Evolutionary conservation across 1,140 invertebrate genomes (phyloP).

Genomic region (Drosophila lacteicornis): DNA sequence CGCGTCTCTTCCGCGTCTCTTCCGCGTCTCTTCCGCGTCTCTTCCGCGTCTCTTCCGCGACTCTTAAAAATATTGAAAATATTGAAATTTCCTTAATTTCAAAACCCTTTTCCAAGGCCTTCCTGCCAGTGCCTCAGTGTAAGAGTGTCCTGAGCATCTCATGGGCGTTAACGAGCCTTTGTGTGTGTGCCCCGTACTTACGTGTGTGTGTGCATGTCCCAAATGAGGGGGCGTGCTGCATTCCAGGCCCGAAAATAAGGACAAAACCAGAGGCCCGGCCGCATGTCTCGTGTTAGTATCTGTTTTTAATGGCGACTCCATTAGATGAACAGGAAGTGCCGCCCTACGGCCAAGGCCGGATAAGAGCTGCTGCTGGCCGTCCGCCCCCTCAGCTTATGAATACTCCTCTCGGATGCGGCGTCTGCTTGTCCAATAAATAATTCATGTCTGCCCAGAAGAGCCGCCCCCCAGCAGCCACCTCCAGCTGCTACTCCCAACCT

Average conservation of each 20-base stretch:
- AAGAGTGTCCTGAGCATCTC: conserved; percentile 30
- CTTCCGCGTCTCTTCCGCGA: too few relatives aligned
- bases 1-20: too few relatives aligned
- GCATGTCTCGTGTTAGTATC: conserved; percentile 55
- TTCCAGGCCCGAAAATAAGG: conserved; percentile 38
- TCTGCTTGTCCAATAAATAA: conserved; percentile 74
- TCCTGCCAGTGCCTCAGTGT: background rate
- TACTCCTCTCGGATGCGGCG: conserved; percentile 51
- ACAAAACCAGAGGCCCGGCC: conserved; percentile 23
- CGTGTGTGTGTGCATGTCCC: conserved; percentile 21
- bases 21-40: too few relatives aligned
- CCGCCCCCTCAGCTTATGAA: conserved; percentile 61
- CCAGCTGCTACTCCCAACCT: background rate
- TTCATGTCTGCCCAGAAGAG: conserved; percentile 74
- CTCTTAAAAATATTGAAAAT: too few relatives aligned
- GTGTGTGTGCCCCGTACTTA: conserved; percentile 3
- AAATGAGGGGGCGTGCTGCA: conserved; percentile 62
- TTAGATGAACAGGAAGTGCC: conserved; percentile 45
- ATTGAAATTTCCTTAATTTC: background rate
- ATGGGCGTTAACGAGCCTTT: conserved; percentile 47
- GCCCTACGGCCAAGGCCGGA: conserved; percentile 21
- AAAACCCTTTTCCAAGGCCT: background rate
- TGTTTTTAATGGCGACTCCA: conserved; percentile 74
- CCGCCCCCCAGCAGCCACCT: conserved; percentile 31
- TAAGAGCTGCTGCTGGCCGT: conserved; percentile 14